A percentile compares a stretch with the other conserved stretches of the same genome.
Evolutionary conservation across 2,888 invertebrate genomes (phyloP).

Genomic region (Epiperipatus broadwayi): DNA sequence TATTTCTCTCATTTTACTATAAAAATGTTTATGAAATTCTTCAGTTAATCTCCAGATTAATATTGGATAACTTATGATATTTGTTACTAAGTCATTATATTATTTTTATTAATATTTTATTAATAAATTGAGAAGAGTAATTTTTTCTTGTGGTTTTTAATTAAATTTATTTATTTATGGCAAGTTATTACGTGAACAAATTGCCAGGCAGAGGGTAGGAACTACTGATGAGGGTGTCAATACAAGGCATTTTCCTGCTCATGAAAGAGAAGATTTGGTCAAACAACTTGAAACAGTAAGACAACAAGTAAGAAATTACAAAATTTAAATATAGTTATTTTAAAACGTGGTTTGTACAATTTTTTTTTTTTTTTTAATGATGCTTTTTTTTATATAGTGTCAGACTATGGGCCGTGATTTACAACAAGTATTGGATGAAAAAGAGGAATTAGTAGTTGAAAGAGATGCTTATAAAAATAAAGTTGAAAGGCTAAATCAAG

Average conservation of each 20-base stretch:
- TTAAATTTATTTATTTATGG: too few relatives aligned
- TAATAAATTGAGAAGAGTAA: not conserved
- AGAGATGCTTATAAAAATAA: constrained; percentile 64
- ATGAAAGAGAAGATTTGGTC: constrained; percentile 46
- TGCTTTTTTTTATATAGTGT: constrained; percentile 34
- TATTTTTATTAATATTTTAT: constrained; percentile 10
- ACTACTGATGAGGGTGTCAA: constrained; percentile 28
- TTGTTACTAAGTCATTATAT: too few relatives aligned
- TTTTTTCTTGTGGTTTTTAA: constrained; percentile 1
- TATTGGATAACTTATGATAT: too few relatives aligned
- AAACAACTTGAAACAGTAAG: constrained; percentile 43
- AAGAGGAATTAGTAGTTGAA: constrained; percentile 58
- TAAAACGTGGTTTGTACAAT: too few relatives aligned
- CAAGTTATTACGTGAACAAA: constrained; percentile 29
- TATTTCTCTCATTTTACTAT: too few relatives aligned
- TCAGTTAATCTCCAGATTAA: too few relatives aligned
- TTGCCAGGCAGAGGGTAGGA: constrained; percentile 27
- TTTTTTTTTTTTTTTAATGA: too few relatives aligned
- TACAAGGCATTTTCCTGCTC: constrained; percentile 33
- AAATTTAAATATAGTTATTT: too few relatives aligned
- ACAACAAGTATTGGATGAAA: constrained; percentile 57
- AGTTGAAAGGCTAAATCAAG: constrained; percentile 58
- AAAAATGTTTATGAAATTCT: too few relatives aligned
- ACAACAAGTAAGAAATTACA: constrained; percentile 36
- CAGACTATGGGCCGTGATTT: constrained; percentile 53